These are phyloP conservation scores for Eupleurogrammus muticus DNA, from an alignment of 2,797 vertebrate species.

Conservation along the genomic window DNA sequence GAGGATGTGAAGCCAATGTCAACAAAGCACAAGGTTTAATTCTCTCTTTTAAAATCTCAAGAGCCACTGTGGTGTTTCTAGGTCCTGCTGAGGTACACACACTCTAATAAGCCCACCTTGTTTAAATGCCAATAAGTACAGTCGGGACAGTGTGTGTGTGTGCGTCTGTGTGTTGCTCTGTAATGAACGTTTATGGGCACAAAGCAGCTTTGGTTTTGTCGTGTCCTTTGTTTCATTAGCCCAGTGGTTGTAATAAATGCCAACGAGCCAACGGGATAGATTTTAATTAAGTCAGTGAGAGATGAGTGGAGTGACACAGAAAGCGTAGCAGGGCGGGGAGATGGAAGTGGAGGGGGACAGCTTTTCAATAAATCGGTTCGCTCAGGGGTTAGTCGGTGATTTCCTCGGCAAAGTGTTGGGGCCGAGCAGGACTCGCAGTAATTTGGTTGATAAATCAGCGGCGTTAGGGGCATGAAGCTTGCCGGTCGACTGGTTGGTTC, in stretches of 20 bases:
- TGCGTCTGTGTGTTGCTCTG: slow-evolving; percentile 24
- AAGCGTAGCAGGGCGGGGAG: slow-evolving; percentile 54
- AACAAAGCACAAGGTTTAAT: slow-evolving; percentile 11
- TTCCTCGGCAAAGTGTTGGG: slow-evolving; percentile 87
- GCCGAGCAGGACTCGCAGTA: slow-evolving; percentile 88
- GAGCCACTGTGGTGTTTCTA: background rate
- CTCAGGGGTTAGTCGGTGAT: slow-evolving; percentile 85
- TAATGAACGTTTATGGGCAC: slow-evolving; percentile 75
- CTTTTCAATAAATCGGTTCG: slow-evolving; percentile 85
- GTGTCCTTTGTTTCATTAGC: slow-evolving; percentile 82
- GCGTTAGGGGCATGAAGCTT: slow-evolving; percentile 84
- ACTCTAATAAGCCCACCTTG: slow-evolving; percentile 41
- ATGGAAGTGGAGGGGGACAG: slow-evolving; percentile 68
- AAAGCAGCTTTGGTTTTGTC: slow-evolving; percentile 72
- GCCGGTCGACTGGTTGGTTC: slow-evolving; percentile 78
- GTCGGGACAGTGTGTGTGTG: slow-evolving; percentile 31
- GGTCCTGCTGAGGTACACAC: slow-evolving; percentile 30
- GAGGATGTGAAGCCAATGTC: slow-evolving; percentile 2
- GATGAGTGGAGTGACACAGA: slow-evolving; percentile 80
- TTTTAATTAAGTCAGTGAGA: slow-evolving; percentile 85
- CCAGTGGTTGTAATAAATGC: slow-evolving; percentile 81
- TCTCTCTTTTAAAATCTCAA: background rate
- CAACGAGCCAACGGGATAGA: slow-evolving; percentile 81
- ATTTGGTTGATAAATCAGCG: slow-evolving; percentile 97
- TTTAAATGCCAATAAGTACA: slow-evolving; percentile 56